Conservation (phyloP, 2,888 invertebrate species). For the Argynnis bischoffii region DNA sequence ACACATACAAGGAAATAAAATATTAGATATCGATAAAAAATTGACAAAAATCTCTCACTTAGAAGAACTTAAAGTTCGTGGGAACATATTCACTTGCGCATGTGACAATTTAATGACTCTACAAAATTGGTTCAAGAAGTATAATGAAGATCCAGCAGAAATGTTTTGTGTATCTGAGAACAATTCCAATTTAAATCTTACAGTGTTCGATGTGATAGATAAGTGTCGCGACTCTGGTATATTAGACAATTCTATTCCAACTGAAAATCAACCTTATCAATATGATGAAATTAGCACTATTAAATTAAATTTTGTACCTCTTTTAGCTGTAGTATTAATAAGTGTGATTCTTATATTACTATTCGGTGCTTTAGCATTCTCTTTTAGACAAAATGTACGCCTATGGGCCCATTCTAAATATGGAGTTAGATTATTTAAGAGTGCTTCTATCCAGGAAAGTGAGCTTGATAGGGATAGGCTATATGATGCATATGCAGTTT, state of each 20-base stretch:
- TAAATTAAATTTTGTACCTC: constrained; percentile 86
- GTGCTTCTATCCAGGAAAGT: constrained; percentile 80
- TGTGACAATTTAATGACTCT: constrained; percentile 86
- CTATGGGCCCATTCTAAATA: constrained; percentile 92
- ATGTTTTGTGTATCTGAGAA: constrained; percentile 85
- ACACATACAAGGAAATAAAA: constrained; percentile 88
- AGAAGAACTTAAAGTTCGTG: constrained; percentile 86
- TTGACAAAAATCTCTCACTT: constrained; percentile 82
- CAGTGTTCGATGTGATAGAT: constrained; percentile 75
- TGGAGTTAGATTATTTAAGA: constrained; percentile 89
- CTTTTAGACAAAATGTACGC: constrained; percentile 89
- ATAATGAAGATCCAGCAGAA: constrained; percentile 84
- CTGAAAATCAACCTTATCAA: constrained; percentile 81
- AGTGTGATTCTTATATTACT: constrained; percentile 87
- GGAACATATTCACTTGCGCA: constrained; percentile 90
- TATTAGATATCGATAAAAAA: constrained; percentile 86
- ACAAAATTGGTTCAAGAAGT: constrained; percentile 86
- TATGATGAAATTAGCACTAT: constrained; percentile 87
- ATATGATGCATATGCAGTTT: constrained; percentile 94
- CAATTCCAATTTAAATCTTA: constrained; percentile 65
- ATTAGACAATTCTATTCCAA: constrained; percentile 80
- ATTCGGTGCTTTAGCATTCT: constrained; percentile 87
- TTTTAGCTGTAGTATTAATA: constrained; percentile 88
- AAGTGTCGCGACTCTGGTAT: constrained; percentile 76
- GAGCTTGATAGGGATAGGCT: constrained; percentile 85